Conservation (phyloP, 2,113 vertebrate genomes). For the Terrapene triunguis region DNA sequence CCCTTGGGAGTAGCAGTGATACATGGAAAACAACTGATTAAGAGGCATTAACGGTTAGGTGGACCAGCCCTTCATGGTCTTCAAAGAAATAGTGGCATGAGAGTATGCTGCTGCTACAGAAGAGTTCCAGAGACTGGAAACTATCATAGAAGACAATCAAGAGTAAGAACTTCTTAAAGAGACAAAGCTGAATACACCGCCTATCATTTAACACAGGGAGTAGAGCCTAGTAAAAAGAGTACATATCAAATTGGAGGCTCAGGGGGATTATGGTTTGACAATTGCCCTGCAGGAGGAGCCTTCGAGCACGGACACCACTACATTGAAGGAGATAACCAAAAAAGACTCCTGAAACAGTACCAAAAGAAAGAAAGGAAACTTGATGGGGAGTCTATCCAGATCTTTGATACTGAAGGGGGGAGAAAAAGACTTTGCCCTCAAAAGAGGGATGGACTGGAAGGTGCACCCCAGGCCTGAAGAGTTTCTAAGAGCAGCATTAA, state of each 20-base stretch:
- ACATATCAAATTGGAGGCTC: not conserved
- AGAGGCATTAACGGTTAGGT: not conserved
- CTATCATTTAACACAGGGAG: not conserved
- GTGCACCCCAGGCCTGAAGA: not conserved
- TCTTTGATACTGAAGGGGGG: not conserved
- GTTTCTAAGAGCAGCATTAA: not conserved
- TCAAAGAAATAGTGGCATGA: not conserved
- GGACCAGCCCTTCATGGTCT: not conserved
- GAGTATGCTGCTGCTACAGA: not conserved
- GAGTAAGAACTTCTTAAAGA: not conserved
- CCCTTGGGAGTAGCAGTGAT: not conserved
- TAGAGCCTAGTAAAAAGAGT: not conserved
- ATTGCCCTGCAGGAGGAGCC: not conserved
- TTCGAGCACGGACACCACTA: not conserved
- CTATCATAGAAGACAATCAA: not conserved
- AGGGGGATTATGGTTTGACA: not conserved
- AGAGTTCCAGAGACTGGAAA: not conserved
- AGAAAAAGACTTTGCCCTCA: not conserved
- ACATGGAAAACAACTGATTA: not conserved
- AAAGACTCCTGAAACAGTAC: not conserved
- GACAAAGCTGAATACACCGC: not conserved
- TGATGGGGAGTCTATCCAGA: not conserved
- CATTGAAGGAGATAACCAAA: not conserved
- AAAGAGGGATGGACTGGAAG: not conserved
- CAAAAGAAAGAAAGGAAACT: not conserved